Evolutionary conservation across 2,113 vertebrate genomes (phyloP), one percentile per base, ranked within the genome.

Genomic region (Petromus typicus): DNA sequence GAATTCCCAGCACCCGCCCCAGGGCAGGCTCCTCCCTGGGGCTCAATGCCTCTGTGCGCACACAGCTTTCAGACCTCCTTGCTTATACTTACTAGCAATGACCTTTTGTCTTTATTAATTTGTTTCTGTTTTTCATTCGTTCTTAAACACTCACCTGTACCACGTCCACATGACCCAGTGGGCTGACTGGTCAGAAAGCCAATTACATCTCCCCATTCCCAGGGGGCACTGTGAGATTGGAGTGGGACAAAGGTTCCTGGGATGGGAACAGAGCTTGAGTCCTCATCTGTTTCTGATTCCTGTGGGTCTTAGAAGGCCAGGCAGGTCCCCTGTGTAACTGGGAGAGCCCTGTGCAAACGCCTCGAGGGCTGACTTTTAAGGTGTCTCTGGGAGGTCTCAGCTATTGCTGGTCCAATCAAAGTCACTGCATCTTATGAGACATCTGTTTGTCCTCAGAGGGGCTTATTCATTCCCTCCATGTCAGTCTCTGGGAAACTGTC

Each of bases 201-300:
- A 4, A 45, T 43, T 37, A 54, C 23, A 5, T 34, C 10, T 51
- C 57, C 40, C 18, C 81, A 32, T 34, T 57, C 22, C 85, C 54
- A n/a, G n/a, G 51, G 43, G 61, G 34, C 18, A 23, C 37, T 75
- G 37, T 95, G 91, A 92, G 78, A 66, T 37, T 43, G 51, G 23
- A 9, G 81, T 6, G 12, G 43, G 73, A 45, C 82, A 5, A 5
- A 1, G 0, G 45, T 83, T 91, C 96, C 86, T 43, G 32, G 61
- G 69, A 16, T 83, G 82, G 94, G 81, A 82, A 73, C 54, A 40
- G 51, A 7, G 64, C 51, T 20, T 2, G 43, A 23, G 18, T 66
- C 43, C 34, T 54, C 96, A 97, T 97, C 96, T 98, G 95, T 94
- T 97, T 98, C 79, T 97, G 83, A 96, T 97, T 97, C 91, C 20